A percentile compares a stretch with the other conserved stretches of the same genome.
Conservation (phyloP, 2,888 invertebrate species). For the Sesia bembeciformis region DNA sequence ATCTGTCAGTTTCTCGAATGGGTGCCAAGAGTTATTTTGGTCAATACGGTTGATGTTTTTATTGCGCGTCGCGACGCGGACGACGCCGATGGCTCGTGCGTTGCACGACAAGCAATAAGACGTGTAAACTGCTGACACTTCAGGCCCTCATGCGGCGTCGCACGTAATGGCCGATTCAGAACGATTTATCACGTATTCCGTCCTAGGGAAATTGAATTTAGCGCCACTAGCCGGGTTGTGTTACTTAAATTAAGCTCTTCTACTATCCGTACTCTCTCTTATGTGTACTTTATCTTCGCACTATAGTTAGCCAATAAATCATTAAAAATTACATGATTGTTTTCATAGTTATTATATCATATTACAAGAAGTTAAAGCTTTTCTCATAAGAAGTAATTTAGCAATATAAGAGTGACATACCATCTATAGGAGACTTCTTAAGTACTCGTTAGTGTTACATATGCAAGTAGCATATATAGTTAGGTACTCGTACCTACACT, state of each 20-base stretch:
- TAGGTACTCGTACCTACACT: slow-evolving; percentile 12
- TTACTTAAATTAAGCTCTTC: slow-evolving; percentile 39
- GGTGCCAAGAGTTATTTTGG: slow-evolving; percentile 74
- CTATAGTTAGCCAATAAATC: no score
- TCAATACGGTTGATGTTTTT: slow-evolving; percentile 71
- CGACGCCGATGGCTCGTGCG: slow-evolving; percentile 39
- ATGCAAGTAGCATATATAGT: not conserved
- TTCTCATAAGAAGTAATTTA: no score
- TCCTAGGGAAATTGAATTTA: slow-evolving; percentile 59
- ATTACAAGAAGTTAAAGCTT: no score
- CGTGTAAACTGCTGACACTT: slow-evolving; percentile 54
- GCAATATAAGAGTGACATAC: no score
- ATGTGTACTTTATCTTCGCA: no score
- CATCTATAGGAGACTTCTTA: slow-evolving; percentile 9
- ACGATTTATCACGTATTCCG: slow-evolving; percentile 66
- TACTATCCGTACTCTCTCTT: not conserved
- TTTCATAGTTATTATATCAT: no score
- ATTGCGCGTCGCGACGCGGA: slow-evolving; percentile 61
- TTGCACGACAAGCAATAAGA: slow-evolving; percentile 60
- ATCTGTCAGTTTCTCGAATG: slow-evolving; percentile 52
- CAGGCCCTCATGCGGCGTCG: slow-evolving; percentile 55
- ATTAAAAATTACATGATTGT: no score
- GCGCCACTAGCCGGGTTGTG: slow-evolving; percentile 40
- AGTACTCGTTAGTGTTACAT: slow-evolving; percentile 12
- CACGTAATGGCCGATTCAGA: slow-evolving; percentile 60